Evolutionary conservation across 2,888 invertebrate genomes (phyloP).

Genomic region (Drosophila silvestris): DNA sequence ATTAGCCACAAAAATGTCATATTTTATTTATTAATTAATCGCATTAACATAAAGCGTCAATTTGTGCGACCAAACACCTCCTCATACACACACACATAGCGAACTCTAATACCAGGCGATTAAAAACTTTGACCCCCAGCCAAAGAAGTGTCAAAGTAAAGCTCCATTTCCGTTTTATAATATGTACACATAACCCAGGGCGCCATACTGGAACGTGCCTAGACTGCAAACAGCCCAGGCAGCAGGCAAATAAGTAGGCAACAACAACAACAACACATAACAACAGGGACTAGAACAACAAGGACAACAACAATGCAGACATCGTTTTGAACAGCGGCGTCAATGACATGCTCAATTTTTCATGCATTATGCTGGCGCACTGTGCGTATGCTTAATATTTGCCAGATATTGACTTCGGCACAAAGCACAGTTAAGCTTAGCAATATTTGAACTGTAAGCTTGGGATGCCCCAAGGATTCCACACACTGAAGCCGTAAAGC

Average conservation of each 20-base stretch:
- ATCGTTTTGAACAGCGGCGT: slow-evolving; percentile 54
- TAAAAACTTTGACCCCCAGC: slow-evolving; percentile 66
- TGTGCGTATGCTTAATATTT: slow-evolving; percentile 74
- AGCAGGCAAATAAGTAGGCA: slow-evolving; percentile 11
- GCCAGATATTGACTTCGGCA: slow-evolving; percentile 62
- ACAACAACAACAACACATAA: slow-evolving; percentile 14
- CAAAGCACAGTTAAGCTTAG: slow-evolving; percentile 75
- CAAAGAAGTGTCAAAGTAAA: slow-evolving; percentile 25
- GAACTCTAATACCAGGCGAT: slow-evolving; percentile 58
- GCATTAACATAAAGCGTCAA: slow-evolving; percentile 77
- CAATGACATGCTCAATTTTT: slow-evolving; percentile 79
- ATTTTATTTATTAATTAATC: slow-evolving; percentile 79
- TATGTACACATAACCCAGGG: slow-evolving; percentile 48
- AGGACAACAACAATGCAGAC: slow-evolving; percentile 17
- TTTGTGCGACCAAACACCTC: slow-evolving; percentile 54
- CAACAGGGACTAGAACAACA: slow-evolving; percentile 1
- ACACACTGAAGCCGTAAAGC: slow-evolving; percentile 51
- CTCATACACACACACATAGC: neutral
- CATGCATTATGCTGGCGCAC: slow-evolving; percentile 71
- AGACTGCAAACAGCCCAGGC: slow-evolving; percentile 61
- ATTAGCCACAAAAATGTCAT: slow-evolving; percentile 55
- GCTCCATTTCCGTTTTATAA: slow-evolving; percentile 54
- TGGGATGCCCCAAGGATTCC: neutral
- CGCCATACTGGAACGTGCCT: slow-evolving; percentile 67
- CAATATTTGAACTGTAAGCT: slow-evolving; percentile 68